Evolutionary conservation across 2,113 vertebrate species (phyloP).

Genomic region (Melanostigma gelatinosum): DNA sequence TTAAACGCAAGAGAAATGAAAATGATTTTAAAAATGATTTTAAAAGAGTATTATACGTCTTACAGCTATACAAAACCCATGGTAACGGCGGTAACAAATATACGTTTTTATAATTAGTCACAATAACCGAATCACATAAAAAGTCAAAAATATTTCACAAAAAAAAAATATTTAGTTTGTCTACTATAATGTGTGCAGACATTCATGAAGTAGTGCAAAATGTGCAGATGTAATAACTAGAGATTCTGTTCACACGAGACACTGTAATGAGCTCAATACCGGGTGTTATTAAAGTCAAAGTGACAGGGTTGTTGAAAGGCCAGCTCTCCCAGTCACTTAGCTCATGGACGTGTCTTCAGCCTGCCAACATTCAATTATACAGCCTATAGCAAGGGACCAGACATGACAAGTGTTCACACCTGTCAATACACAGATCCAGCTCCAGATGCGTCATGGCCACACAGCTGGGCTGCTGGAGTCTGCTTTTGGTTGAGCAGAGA

Average conservation of each 20-base stretch:
- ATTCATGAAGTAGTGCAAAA: neutral
- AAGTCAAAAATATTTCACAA: neutral
- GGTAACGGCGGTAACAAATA: neutral
- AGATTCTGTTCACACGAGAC: neutral
- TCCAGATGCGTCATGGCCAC: conserved; percentile 33
- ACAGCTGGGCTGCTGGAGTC: conserved; percentile 2
- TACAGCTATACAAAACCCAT: neutral
- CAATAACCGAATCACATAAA: neutral
- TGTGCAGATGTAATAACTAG: neutral
- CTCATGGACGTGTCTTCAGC: conserved; percentile 44
- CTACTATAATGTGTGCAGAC: neutral
- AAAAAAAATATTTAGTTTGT: neutral
- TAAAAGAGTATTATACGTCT: neutral
- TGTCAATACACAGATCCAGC: conserved; percentile 37
- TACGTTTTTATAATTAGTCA: neutral
- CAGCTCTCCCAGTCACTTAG: conserved; percentile 44
- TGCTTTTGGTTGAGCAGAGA: neutral
- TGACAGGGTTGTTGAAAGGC: conserved; percentile 55
- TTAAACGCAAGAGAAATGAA: neutral
- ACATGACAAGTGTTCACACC: conserved; percentile 53
- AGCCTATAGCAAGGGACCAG: conserved; percentile 22
- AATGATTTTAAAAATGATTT: neutral
- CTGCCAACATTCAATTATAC: conserved; percentile 60
- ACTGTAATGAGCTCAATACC: conserved; percentile 28
- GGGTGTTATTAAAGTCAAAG: conserved; percentile 37